These are phyloP conservation scores for Shargacucullia verbasci DNA, from an alignment of 2,888 invertebrate genomes.

Conservation along the genomic window DNA sequence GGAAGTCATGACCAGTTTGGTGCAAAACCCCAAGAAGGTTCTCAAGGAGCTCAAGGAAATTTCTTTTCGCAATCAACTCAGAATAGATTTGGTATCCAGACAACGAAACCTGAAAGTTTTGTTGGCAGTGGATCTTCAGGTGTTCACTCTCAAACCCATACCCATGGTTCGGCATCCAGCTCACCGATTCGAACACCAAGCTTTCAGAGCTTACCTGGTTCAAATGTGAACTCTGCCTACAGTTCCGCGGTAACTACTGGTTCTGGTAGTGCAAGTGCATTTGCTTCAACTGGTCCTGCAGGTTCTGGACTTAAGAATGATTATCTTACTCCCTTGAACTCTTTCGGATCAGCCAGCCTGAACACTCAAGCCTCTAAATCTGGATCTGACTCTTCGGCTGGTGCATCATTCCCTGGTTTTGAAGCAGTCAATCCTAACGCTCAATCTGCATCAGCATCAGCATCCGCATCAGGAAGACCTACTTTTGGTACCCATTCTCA, in stretches of 20 bases:
- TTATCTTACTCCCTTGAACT: constrained; percentile 35
- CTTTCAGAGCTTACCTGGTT: not conserved
- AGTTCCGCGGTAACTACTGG: constrained; percentile 40
- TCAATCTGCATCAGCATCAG: constrained; percentile 32
- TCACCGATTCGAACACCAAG: constrained; percentile 15
- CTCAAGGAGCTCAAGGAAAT: constrained; percentile 4
- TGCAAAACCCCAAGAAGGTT: too few species aligned
- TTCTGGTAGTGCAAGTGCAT: constrained; percentile 46
- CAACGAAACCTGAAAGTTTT: constrained; percentile 38
- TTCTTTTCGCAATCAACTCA: constrained; percentile 27
- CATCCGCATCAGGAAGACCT: constrained; percentile 18
- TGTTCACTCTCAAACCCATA: constrained; percentile 5
- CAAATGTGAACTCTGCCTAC: constrained; percentile 22
- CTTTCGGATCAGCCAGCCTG: constrained; percentile 13
- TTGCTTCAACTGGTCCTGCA: constrained; percentile 46
- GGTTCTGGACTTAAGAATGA: constrained; percentile 60
- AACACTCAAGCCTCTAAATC: constrained; percentile 7
- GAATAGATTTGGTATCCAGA: constrained; percentile 38
- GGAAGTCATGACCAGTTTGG: constrained; percentile 7
- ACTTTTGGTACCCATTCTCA: constrained; percentile 9
- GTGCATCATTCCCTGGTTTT: constrained; percentile 9
- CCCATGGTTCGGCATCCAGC: not conserved
- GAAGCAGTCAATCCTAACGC: not conserved
- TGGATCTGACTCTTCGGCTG: constrained; percentile 23
- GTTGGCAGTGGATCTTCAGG: constrained; percentile 5